Base-by-base conservation (phyloP, 2,888 invertebrate genomes). In the Terebella lapidaria region DNA sequence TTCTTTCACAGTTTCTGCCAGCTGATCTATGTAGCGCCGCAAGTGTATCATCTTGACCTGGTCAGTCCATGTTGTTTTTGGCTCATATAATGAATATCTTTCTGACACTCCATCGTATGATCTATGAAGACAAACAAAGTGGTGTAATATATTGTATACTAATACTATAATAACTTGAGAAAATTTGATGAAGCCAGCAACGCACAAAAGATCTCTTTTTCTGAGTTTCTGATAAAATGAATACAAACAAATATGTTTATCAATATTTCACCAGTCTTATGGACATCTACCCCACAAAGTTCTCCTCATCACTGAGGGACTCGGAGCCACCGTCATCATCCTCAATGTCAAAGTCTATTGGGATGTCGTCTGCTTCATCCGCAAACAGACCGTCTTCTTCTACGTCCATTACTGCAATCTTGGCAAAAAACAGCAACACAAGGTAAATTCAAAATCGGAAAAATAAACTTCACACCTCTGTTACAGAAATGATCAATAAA, bases 1-100 rank as follows among this genome's bases (percentile, higher is more conserved):
- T 53, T 53, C 53, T 53, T 53, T 15, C 22, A 28, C 53, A 5
- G 25, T 53, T 53, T 53, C 53, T 15, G 53, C 28, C 5, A 53
- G 26, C 22, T 53, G 53, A 53, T 53, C 22, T 15, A 53, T 53
- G 22, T 27, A 53, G 5, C 53, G 26, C 10, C 53, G 26, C 10
- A 53, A 22, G 22, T 53, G 28, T 5, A 53, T 53, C 53, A 53
- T 53, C 15, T 22, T 25, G 28, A 53, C 28, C 22, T 53, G 53
- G 10, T 53, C 53, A 27, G 27, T 28, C 26, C 53, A 28, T 27
- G 27, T 28, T 28, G 22, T 53, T 15, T 53, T 53, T n/a, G 15
- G 5, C 24, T 49, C 49, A 49, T 15, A 10, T 10, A n/a, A 35
- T 15, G 42, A 35, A 35, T n/a, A n/a, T n/a, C n/a, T n/a, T 35